Evolutionary conservation across 2,113 vertebrate genomes (phyloP), one percentile per base, ranked within the genome.

Genomic region (Xiphophorus maculatus): DNA sequence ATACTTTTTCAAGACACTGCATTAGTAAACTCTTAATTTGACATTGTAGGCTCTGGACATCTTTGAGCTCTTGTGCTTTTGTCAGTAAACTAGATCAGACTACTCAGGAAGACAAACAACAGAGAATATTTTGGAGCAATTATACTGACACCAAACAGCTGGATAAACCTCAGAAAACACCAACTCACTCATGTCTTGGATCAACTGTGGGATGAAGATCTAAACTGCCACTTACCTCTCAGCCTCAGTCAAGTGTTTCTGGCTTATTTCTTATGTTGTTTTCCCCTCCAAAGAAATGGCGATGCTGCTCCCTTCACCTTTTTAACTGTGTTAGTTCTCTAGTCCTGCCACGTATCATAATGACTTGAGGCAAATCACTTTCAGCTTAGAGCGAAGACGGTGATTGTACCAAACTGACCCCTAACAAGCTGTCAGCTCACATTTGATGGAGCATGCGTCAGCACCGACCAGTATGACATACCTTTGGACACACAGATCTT

Each of bases 361-460:
- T 89, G 83, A 78, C 78, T 79, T 33, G 54, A 76, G 77, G 79
- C 84, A 88, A 90, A 92, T 92, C 83, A 83, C 87, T 90, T 87
- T 90, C 88, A 89, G 90, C 80, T 82, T 44, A 5, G 83, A 71
- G 84, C 81, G 3, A 77, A 82, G 82, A 84, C 63, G 75, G 90
- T 89, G 89, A 90, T 91, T 83, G 90, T 84, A 88, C 92, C 90
- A 93, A 92, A 91, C 89, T 89, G 89, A 91, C 85, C 89, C 84
- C 89, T 91, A 93, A 93, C 92, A 92, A 92, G 92, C 90, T 93
- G 91, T 93, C 92, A 74, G 76, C 87, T 93, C 90, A 75, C 61
- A 87, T 93, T 91, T 92, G 82, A 91, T 80, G 77, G 88, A 91
- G 90, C 90, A 93, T 86, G 85, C 84, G 84, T 91, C 91, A 91